Evolutionary conservation across 1,140 invertebrate species (phyloP).

Genomic region (Meteorus sp.): DNA sequence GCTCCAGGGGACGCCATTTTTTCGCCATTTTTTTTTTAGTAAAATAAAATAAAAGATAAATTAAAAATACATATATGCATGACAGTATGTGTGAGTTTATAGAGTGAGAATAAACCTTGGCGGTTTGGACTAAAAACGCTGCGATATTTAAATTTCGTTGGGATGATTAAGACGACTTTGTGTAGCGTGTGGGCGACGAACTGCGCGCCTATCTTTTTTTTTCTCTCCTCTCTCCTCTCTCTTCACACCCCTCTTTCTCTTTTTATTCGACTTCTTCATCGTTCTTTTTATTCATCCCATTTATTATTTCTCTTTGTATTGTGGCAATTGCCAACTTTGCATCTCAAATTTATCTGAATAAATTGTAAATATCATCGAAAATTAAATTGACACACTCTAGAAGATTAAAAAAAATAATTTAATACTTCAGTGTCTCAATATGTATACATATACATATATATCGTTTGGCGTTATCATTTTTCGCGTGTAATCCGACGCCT

Average conservation of each 20-base stretch:
- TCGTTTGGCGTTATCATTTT: conserved; percentile 8
- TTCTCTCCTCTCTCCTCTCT: conserved; percentile 15
- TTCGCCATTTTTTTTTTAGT: conserved; percentile 10
- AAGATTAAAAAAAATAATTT: neutral
- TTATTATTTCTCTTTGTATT: too few relatives aligned
- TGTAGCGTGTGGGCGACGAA: conserved; percentile 8
- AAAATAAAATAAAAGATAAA: neutral
- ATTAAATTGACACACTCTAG: neutral
- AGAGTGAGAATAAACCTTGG: conserved; percentile 5
- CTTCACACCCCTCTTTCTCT: neutral
- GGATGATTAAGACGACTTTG: conserved; percentile 20
- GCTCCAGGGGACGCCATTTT: conserved; percentile 8
- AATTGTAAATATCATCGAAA: too few relatives aligned
- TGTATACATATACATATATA: too few relatives aligned
- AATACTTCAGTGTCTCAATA: neutral
- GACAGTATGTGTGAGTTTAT: neutral
- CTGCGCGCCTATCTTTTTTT: conserved; percentile 18
- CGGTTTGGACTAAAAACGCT: conserved; percentile 10
- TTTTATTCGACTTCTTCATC: neutral
- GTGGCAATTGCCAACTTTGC: too few relatives aligned
- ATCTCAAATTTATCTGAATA: too few relatives aligned
- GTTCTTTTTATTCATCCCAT: too few relatives aligned
- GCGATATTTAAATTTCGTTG: conserved; percentile 23
- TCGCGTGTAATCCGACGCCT: conserved; percentile 16
- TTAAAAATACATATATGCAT: neutral